Evolutionary conservation across 2,797 vertebrate genomes (phyloP).

Genomic region (Netta rufina): DNA sequence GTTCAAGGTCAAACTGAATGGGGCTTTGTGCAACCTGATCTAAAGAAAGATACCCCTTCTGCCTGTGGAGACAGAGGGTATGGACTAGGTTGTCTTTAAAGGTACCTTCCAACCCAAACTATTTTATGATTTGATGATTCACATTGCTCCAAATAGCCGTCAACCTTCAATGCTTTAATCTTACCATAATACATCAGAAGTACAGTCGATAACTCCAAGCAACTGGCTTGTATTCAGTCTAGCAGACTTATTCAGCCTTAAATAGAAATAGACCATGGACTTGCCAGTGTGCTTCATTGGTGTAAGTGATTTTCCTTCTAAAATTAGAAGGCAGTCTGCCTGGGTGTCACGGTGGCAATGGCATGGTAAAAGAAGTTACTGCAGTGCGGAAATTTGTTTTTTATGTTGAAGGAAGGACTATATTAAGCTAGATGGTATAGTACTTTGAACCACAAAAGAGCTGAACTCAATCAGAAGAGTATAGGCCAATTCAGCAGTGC

Average conservation of each 20-base stretch:
- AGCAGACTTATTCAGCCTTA: neutral
- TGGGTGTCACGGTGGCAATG: neutral
- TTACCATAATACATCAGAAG: neutral
- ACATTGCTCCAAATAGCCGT: neutral
- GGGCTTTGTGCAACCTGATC: neutral
- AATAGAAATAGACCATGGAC: neutral
- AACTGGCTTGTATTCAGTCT: neutral
- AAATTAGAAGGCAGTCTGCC: neutral
- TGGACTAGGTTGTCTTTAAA: neutral
- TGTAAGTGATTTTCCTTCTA: neutral
- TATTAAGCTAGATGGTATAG: neutral
- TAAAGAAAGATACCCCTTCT: neutral
- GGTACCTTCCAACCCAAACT: neutral
- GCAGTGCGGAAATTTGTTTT: accelerated
- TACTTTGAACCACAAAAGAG: neutral
- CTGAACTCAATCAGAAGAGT: neutral
- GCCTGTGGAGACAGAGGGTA: neutral
- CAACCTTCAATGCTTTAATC: neutral
- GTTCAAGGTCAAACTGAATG: neutral
- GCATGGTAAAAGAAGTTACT: neutral
- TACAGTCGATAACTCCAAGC: neutral
- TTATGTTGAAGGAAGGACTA: neutral
- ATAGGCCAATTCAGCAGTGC: neutral
- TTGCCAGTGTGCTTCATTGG: neutral
- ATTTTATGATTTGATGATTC: neutral